phyloP scores from a whole-genome alignment of 2,797 vertebrate genomes.

The Arnoldichthys spilopterus region DNA sequence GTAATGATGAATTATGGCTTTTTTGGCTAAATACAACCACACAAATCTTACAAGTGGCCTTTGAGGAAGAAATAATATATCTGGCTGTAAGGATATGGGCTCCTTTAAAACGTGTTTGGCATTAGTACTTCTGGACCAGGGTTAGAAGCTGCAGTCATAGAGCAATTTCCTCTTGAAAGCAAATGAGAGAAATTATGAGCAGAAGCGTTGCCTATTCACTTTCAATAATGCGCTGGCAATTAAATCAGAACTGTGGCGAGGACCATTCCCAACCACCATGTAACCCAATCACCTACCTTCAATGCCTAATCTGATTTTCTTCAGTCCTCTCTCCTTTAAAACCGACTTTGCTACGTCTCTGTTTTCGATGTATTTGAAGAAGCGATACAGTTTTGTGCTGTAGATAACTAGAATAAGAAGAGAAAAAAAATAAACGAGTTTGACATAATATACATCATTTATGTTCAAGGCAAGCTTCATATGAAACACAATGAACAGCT shows the following conservation, averaged over 20 bases:
- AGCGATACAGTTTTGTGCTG: constrained; percentile 97
- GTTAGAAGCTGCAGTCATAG: neutral
- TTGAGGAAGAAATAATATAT: neutral
- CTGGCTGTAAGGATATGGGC: too few relatives aligned
- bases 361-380: constrained; percentile 99
- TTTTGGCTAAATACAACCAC: too few relatives aligned
- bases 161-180: neutral
- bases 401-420: constrained; percentile 88
- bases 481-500: neutral
- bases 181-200: neutral
- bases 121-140: neutral
- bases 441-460: neutral
- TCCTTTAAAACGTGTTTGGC: too few relatives aligned
- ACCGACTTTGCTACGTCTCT: constrained; percentile 96
- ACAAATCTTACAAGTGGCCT: too few relatives aligned
- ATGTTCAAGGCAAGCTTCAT: neutral
- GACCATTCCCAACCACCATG: neutral
- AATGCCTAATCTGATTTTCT: constrained; percentile 96
- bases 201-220: neutral
- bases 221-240: constrained; percentile 3
- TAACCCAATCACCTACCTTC: constrained; percentile 84
- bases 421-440: constrained; percentile 27
- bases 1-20: too few relatives aligned
- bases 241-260: neutral
- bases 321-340: constrained; percentile 95